These are phyloP conservation scores for Doryteuthis pealeii DNA, from an alignment of 1,140 invertebrate genomes.

Conservation along the genomic window DNA sequence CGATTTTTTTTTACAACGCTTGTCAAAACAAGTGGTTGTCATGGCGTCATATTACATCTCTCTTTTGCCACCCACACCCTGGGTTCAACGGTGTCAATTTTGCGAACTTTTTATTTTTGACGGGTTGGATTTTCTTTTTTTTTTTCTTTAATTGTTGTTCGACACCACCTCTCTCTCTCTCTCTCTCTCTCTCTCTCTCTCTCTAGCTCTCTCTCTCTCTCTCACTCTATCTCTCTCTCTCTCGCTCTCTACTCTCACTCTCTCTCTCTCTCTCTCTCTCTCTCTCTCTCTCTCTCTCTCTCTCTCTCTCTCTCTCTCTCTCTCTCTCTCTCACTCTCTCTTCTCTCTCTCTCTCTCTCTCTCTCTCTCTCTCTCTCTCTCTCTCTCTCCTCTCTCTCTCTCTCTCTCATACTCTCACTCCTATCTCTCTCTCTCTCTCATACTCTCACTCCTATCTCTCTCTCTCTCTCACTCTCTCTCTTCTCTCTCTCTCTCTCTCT, in stretches of 20 bases:
- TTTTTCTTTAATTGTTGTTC: not conserved
- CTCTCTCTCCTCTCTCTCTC: slow-evolving; percentile 8
- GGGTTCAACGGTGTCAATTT: no score
- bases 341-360: not conserved
- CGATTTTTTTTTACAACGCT: no score
- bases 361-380: slow-evolving; percentile 10
- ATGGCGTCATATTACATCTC: no score
- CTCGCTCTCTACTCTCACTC: no score
- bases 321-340: not conserved
- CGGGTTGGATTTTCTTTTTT: not conserved
- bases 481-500: not conserved
- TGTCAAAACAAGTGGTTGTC: no score
- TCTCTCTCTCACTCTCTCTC: not conserved
- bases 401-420: not conserved
- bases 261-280: not conserved
- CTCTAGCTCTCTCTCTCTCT: no score
- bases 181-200: not conserved
- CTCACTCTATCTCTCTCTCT: no score
- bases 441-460: no score
- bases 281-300: not conserved
- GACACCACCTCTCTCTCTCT: not conserved
- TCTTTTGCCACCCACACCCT: no score
- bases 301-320: not conserved
- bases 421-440: no score
- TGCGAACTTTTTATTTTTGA: no score